Percentiles rank a stretch among this genome's conserved stretches.
These are phyloP conservation scores for Orchesella flavescens DNA, from an alignment of 2,888 invertebrate genomes.

Conservation along the genomic window DNA sequence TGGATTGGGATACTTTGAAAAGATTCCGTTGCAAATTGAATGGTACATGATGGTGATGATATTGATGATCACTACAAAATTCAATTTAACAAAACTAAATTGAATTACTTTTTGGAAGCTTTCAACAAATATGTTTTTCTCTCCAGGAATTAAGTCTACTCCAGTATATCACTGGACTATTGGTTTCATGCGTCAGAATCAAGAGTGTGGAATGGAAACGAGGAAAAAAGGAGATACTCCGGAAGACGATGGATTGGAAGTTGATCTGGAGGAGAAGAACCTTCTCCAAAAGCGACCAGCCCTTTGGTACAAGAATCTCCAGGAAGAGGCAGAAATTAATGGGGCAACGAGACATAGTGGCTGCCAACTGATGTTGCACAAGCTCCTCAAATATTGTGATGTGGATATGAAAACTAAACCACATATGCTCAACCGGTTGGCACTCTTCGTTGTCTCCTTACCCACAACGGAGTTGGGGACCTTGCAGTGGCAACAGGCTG, in stretches of 20 bases:
- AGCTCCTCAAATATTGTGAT: constrained; percentile 68
- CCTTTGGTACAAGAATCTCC: constrained; percentile 66
- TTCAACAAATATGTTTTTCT: not conserved
- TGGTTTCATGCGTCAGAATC: constrained; percentile 61
- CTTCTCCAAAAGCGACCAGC: constrained; percentile 61
- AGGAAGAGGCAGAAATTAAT: constrained; percentile 61
- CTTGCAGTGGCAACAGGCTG: constrained; percentile 67
- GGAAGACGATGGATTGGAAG: not conserved
- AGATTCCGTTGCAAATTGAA: constrained; percentile 64
- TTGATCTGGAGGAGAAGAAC: constrained; percentile 22
- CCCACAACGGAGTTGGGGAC: constrained; percentile 69
- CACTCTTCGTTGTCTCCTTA: constrained; percentile 67
- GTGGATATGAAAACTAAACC: constrained; percentile 68
- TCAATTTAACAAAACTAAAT: no score
- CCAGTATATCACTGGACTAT: constrained; percentile 69
- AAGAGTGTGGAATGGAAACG: constrained; percentile 15
- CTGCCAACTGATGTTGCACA: constrained; percentile 59
- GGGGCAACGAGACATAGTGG: constrained; percentile 67
- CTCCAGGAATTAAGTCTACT: constrained; percentile 54
- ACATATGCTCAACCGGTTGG: constrained; percentile 66
- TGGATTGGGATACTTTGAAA: constrained; percentile 67
- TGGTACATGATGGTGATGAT: constrained; percentile 32
- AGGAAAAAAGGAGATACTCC: not conserved
- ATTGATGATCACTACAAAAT: no score
- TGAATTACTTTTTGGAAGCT: not conserved